These are phyloP conservation scores for Phalera bucephala DNA, from an alignment of 2,888 invertebrate species.

Conservation along the genomic window DNA sequence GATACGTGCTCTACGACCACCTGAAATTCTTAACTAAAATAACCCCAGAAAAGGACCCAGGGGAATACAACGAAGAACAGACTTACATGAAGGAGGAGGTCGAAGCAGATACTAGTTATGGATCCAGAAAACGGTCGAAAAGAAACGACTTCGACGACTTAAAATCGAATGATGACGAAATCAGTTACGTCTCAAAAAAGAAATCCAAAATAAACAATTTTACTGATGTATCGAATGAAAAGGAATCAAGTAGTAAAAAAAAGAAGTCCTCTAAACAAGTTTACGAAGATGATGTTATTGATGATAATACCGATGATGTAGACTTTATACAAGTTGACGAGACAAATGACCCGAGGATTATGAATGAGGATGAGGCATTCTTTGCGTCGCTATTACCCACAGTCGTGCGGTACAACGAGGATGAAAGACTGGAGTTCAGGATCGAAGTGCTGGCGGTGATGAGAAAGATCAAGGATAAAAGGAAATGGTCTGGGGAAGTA, in stretches of 20 bases:
- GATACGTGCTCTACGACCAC: constrained; percentile 59
- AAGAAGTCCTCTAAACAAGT: constrained; percentile 12
- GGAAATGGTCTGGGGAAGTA: constrained; percentile 40
- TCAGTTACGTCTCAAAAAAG: constrained; percentile 26
- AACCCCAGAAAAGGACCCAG: constrained; percentile 15
- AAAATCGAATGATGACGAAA: constrained; percentile 9
- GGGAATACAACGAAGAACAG: too few species aligned
- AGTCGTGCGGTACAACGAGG: constrained; percentile 66
- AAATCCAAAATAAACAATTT: constrained; percentile 31
- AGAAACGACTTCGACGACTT: constrained; percentile 9
- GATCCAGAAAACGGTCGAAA: constrained; percentile 12
- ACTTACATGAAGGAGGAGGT: constrained; percentile 36
- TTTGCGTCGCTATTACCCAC: constrained; percentile 71
- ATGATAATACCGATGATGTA: constrained; percentile 21
- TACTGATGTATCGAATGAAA: constrained; percentile 6
- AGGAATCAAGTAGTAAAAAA: constrained; percentile 9
- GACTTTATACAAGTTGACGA: constrained; percentile 55
- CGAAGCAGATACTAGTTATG: constrained; percentile 12
- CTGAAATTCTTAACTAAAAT: constrained; percentile 57
- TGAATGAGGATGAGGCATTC: constrained; percentile 78
- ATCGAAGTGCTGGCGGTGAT: constrained; percentile 67
- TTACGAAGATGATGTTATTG: constrained; percentile 3
- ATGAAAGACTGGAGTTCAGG: constrained; percentile 68
- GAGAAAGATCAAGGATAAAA: constrained; percentile 62
- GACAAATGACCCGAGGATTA: constrained; percentile 56